phyloP scores from a whole-genome alignment of 2,113 vertebrate genomes.

The Chloropsis cyanopogon region DNA sequence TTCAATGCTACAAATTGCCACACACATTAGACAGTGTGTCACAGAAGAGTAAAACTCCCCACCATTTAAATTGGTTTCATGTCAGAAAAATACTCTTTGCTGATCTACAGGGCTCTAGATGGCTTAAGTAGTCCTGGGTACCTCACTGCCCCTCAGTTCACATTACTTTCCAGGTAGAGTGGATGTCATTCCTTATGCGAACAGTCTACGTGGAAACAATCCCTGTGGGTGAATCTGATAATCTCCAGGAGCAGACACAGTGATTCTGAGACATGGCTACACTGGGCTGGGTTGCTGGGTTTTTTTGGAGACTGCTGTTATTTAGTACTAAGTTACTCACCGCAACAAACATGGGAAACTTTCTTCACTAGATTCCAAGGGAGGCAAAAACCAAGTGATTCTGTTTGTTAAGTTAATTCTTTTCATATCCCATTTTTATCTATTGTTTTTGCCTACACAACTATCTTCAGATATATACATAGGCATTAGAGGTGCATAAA shows the following conservation, averaged over 20 bases:
- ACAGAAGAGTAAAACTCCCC: rapidly evolving
- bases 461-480: not conserved
- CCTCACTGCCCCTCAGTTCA: rapidly evolving
- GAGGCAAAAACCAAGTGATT: not conserved
- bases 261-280: not conserved
- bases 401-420: not conserved
- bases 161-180: rapidly evolving
- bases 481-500: too few species aligned
- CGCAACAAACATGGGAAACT: not conserved
- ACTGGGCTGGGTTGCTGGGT: too few species aligned
- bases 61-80: not conserved
- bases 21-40: not conserved
- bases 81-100: not conserved
- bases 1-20: not conserved
- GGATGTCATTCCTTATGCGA: not conserved
- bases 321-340: not conserved
- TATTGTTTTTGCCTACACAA: not conserved
- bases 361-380: not conserved
- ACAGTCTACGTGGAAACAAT: not conserved
- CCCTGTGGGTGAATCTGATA: not conserved
- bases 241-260: not conserved
- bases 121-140: not conserved
- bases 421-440: not conserved
- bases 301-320: not conserved
- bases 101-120: not conserved